Percentiles rank a stretch among this genome's conserved stretches.
Evolutionary conservation across 1,140 invertebrate genomes (phyloP).

Genomic region (Hestina assimilis): DNA sequence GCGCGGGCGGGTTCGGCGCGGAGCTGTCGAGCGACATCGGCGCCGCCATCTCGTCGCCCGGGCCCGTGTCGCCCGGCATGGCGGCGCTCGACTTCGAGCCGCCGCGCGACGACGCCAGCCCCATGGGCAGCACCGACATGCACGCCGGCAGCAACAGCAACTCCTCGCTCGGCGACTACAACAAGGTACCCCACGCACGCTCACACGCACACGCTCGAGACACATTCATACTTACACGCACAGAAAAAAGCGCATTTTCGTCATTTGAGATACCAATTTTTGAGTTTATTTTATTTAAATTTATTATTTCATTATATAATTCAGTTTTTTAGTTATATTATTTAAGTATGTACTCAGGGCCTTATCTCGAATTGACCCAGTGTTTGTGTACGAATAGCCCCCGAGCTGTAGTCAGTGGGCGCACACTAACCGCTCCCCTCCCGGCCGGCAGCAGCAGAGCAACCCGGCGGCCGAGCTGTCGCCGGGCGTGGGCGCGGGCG

Average conservation of each 20-base stretch:
- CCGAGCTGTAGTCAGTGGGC: no score
- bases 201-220: background rate
- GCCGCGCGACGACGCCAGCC: conserved; percentile 71
- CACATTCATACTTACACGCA: background rate
- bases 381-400: no score
- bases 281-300: background rate
- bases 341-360: no score
- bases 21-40: conserved; percentile 88
- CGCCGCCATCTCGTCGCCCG: conserved; percentile 86
- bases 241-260: no score
- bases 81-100: conserved; percentile 88
- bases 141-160: conserved; percentile 57
- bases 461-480: conserved; percentile 47
- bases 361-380: no score
- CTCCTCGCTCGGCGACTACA: conserved; percentile 65
- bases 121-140: conserved; percentile 62
- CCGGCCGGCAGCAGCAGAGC: conserved; percentile 25
- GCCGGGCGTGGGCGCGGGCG: conserved; percentile 28
- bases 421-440: background rate
- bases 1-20: conserved; percentile 81
- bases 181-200: conserved; percentile 40
- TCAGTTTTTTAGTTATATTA: no score
- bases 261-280: no score
- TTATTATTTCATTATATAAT: no score
- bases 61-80: conserved; percentile 82